Base-by-base conservation (phyloP, 2,797 vertebrate genomes). In the Anas capensis region DNA sequence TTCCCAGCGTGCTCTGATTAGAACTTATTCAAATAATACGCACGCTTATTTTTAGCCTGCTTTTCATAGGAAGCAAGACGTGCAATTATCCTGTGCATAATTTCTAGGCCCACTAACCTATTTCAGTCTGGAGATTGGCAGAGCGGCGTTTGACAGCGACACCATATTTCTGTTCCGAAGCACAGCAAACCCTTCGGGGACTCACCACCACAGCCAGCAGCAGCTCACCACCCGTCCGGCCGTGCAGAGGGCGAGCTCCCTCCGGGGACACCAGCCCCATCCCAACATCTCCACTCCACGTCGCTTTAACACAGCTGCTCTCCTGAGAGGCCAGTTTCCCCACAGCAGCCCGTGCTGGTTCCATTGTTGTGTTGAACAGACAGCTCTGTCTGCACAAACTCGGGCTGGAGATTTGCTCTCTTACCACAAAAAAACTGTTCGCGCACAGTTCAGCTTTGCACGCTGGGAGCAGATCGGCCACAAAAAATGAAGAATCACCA, bases 91-190 rank as follows among this genome's bases (percentile, higher is more conserved):
- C 58, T 92, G 70, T 7, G 42, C 21, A 38, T 90, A 76, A 96
- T 88, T 92, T 95, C 88, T 84, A 95, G 83, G 66, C 92, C 94
- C 86, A 97, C 88, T 96, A 94, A 95, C 92, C 93, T 90, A 92
- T 82, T 97, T 95, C 51, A 60, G 88, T 19, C 72, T 42, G 17
- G 46, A 82, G 69, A 26, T 8, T 34, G 65, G 69, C 72, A 68
- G 71, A 38, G 49, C 7, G 49, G 53, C 89, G 21, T 33, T 57
- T 34, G 70, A 84, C 73, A 60, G 58, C 46, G 38, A 61, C 8
- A 24, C n/a, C n/a, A 17, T 5, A 10, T 1, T 38, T 1, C 60
- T 53, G 14, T 12, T 62, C 51, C 4, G 27, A 20, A 61, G n/a
- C n/a, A 68, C 29, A 53, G 48, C 44, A 40, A n/a, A 27, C 40